These are phyloP conservation scores for Ophion obscuratus DNA, from an alignment of 2,888 invertebrate genomes.

Conservation along the genomic window DNA sequence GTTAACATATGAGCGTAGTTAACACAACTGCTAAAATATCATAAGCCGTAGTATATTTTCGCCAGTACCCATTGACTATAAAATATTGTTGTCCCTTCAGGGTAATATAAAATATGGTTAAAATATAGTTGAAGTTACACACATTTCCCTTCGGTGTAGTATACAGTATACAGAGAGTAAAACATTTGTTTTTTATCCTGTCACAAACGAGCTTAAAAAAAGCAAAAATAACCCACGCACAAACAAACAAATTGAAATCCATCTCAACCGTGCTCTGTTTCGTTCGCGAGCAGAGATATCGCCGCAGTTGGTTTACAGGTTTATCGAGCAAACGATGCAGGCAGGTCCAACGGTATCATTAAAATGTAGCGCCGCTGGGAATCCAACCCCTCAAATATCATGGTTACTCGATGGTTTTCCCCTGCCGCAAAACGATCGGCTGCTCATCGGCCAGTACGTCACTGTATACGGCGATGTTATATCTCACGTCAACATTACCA, in stretches of 20 bases:
- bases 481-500: conserved; percentile 84
- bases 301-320: conserved; percentile 94
- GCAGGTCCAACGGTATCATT: conserved; percentile 96
- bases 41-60: too few species aligned
- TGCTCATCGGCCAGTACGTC: conserved; percentile 85
- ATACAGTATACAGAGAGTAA: neutral
- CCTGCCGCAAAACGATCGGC: conserved; percentile 89
- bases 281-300: conserved; percentile 84
- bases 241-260: neutral
- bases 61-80: too few species aligned
- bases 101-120: too few species aligned
- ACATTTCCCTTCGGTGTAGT: neutral
- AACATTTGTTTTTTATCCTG: neutral
- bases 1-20: too few species aligned
- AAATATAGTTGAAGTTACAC: too few species aligned
- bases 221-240: neutral
- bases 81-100: too few species aligned
- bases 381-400: conserved; percentile 95
- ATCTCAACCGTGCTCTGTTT: conserved; percentile 19
- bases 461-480: conserved; percentile 85
- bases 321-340: conserved; percentile 95
- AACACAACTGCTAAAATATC: too few species aligned
- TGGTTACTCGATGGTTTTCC: conserved; percentile 96
- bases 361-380: conserved; percentile 97
- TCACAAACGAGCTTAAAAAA: neutral